phyloP scores from a whole-genome alignment of 2,888 invertebrate species.

The Rhaphigaster nebulosa region DNA sequence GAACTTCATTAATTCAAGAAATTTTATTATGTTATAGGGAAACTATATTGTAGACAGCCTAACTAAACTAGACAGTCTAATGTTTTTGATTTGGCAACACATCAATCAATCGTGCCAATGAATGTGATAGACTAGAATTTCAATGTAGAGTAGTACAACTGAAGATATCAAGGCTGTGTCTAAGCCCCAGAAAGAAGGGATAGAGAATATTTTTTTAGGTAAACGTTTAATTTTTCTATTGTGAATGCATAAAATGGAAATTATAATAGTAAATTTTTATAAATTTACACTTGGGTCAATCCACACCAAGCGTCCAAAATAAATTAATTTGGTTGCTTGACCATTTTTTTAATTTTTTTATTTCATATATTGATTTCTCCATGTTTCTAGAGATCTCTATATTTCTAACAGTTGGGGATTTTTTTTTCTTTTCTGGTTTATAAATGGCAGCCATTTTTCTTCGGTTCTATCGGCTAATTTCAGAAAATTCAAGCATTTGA shows the following conservation, averaged over 20 bases:
- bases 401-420: no score
- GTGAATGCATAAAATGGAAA: background rate
- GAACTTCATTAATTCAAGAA: background rate
- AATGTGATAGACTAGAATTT: constrained; percentile 47
- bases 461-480: no score
- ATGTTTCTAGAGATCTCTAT: no score
- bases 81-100: constrained; percentile 63
- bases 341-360: no score
- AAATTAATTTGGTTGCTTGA: no score
- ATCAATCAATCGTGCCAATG: constrained; percentile 63
- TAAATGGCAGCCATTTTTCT: no score
- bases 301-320: no score
- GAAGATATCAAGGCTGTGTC: constrained; percentile 52
- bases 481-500: no score
- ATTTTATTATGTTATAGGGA: background rate
- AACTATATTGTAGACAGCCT: constrained; percentile 24
- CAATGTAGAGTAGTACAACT: constrained; percentile 52
- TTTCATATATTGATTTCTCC: no score
- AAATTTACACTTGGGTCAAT: no score
- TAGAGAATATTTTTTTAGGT: background rate
- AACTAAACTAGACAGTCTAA: constrained; percentile 52
- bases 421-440: no score
- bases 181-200: constrained; percentile 28
- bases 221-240: background rate
- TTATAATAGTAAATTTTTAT: background rate